Evolutionary conservation across 2,888 invertebrate genomes (phyloP).

Genomic region (Neuroscelio doddi): DNA sequence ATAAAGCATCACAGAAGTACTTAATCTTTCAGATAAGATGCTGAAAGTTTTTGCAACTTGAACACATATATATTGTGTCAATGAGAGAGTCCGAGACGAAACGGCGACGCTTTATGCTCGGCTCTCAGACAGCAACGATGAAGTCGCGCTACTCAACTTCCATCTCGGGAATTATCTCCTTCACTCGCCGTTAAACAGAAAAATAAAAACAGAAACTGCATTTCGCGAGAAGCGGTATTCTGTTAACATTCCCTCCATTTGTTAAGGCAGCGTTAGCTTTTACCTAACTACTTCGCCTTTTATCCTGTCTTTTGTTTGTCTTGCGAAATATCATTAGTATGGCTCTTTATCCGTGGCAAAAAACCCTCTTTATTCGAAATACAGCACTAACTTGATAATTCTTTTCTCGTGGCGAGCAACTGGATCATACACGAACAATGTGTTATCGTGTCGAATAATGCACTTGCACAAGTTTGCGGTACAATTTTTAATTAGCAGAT

Average conservation of each 20-base stretch:
- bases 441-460: too few species aligned
- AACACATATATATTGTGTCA: not conserved
- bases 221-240: not conserved
- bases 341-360: not conserved
- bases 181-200: slow-evolving; percentile 35
- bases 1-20: not conserved
- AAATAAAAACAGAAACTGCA: slow-evolving; percentile 20
- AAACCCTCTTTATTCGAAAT: not conserved
- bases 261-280: slow-evolving; percentile 1
- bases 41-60: not conserved
- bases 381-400: too few species aligned
- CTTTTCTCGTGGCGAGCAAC: too few species aligned
- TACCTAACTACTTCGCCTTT: not conserved
- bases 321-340: not conserved
- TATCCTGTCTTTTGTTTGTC: not conserved
- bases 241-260: not conserved
- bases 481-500: too few species aligned
- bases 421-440: too few species aligned
- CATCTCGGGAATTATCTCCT: slow-evolving; percentile 26
- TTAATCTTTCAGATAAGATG: slow-evolving; percentile 3
- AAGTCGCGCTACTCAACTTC: not conserved
- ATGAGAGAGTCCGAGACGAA: not conserved
- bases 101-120: not conserved
- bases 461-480: too few species aligned
- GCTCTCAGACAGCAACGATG: not conserved